These are phyloP conservation scores for Eueremaeus valkanovi DNA, from an alignment of 2,888 invertebrate genomes.

Conservation along the genomic window DNA sequence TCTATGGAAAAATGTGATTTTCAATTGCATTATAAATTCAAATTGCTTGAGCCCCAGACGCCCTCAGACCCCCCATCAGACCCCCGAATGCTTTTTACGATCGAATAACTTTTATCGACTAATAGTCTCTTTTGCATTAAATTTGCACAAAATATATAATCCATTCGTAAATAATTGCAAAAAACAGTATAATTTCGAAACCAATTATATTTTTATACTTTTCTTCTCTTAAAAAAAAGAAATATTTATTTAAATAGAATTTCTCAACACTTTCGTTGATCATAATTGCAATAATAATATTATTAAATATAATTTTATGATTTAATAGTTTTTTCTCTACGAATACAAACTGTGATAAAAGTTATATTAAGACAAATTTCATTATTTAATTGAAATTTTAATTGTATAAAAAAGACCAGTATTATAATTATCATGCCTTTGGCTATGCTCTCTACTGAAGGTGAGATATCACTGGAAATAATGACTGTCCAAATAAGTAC, in stretches of 20 bases:
- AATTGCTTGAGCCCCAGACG: no score
- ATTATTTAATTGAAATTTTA: no score
- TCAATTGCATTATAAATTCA: not conserved
- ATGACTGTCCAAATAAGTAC: not conserved
- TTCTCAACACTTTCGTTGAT: not conserved
- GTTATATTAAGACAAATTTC: not conserved
- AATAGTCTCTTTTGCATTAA: not conserved
- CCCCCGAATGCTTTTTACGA: not conserved
- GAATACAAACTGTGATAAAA: not conserved
- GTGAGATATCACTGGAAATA: constrained; percentile 24
- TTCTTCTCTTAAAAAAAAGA: not conserved
- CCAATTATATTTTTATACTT: not conserved
- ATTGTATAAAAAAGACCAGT: not conserved
- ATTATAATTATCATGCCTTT: not conserved
- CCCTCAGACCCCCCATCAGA: not conserved
- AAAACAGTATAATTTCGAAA: not conserved
- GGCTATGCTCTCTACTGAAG: not conserved
- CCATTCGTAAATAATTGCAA: not conserved
- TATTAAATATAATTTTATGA: no score
- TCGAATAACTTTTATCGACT: constrained; percentile 7
- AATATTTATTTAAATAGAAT: no score
- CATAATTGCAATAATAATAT: not conserved
- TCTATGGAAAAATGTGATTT: not conserved
- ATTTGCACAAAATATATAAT: not conserved
- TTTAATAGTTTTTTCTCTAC: no score